A percentile compares a stretch with the other conserved stretches of the same genome.
Evolutionary conservation across 2,113 vertebrate species (phyloP).

Genomic region (Lates calcarifer): DNA sequence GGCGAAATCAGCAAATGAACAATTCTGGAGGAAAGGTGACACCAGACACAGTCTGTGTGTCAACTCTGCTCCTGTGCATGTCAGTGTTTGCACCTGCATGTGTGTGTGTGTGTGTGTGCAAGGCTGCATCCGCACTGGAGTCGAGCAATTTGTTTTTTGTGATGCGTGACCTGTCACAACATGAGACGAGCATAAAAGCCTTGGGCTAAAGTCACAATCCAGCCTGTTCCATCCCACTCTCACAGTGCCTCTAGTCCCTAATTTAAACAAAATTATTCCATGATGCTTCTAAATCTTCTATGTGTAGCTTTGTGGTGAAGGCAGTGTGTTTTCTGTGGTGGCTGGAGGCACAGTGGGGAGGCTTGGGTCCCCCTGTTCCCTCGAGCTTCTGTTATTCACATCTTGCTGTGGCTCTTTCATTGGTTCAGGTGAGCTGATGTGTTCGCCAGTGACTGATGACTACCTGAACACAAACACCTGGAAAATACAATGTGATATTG

Average conservation of each 20-base stretch:
- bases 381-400: slow-evolving; percentile 46
- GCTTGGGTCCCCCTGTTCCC: slow-evolving; percentile 3
- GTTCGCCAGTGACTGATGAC: slow-evolving; percentile 26
- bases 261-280: slow-evolving; percentile 57
- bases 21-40: background rate
- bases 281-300: slow-evolving; percentile 40
- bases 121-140: slow-evolving; percentile 20
- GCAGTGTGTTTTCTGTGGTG: background rate
- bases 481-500: background rate
- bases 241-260: slow-evolving; percentile 35
- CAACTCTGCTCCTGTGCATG: background rate
- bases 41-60: background rate
- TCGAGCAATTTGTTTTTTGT: slow-evolving; percentile 53
- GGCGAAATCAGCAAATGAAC: background rate
- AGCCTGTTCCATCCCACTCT: slow-evolving; percentile 38
- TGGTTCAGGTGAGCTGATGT: slow-evolving; percentile 19
- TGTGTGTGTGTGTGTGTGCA: background rate
- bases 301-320: slow-evolving; percentile 37
- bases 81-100: slow-evolving; percentile 27
- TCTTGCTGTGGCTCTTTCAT: slow-evolving; percentile 38
- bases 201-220: slow-evolving; percentile 49
- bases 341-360: slow-evolving; percentile 25
- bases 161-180: slow-evolving; percentile 56
- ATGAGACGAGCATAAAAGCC: slow-evolving; percentile 49
- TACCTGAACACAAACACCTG: slow-evolving; percentile 8